Evolutionary conservation across 2,888 invertebrate species (phyloP), one percentile per base, ranked within the genome.

Genomic region (Liodrosophila aerea): DNA sequence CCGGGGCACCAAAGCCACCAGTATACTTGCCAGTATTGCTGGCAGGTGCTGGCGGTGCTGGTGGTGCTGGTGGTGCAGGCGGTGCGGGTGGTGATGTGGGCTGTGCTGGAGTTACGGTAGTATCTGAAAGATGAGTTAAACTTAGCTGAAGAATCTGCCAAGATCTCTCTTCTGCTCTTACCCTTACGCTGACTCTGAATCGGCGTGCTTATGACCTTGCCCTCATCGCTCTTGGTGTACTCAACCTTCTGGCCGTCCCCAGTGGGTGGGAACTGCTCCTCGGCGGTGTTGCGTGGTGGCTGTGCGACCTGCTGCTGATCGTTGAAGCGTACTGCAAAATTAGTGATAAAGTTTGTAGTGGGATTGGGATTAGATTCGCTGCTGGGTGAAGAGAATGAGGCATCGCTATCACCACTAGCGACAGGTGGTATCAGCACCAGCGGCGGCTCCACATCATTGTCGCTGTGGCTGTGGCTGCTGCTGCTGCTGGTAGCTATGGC

Each of bases 211-310:
- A 89, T 87, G 31, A 89, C 88, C 66, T 89, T 89, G 56, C 89
- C 89, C 29, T 88, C 88, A 40, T 87, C 87, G 64, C 88, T 89
- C 64, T 89, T 89, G 44, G 83, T 86, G 57, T 88, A 89, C 39
- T 87, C 88, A 11, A 87, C 74, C 63, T 89, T 89, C 8, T 65
- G 60, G 2, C 50, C 49, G 4, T 64, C 49, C 37, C 31, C 37
- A 2, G 36, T 41, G 4, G 87, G 73, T 5, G 77, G 76, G 46
- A 84, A 77, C 7, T 69, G 68, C 18, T 80, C 75, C 18, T 64
- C 67, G 47, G 61, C 59, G 12, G 62, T 43, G 49, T 57, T 39
- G 3, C n/a, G n/a, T n/a, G n/a, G n/a, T n/a, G n/a, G n/a, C 16
- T 44, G 47, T 50, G 63, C 4, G 50, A 12, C 13, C 54, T 54